Conservation (phyloP, 1,140 invertebrate genomes). For the Hirudo medicinalis region DNA sequence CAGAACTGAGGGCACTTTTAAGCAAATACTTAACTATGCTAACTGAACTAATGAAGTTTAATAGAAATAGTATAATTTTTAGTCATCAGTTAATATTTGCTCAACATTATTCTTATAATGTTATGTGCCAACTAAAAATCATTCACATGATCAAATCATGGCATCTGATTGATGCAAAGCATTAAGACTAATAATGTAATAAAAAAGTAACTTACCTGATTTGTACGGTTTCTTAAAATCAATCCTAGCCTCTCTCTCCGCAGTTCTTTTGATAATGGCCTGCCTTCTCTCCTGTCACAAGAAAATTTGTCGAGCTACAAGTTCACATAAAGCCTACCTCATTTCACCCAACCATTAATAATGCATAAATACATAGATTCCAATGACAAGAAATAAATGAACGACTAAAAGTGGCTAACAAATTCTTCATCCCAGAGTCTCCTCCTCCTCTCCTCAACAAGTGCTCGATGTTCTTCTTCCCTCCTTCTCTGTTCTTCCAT, state of each 20-base stretch:
- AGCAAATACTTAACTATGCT: too few relatives aligned
- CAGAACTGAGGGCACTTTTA: too few relatives aligned
- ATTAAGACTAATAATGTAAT: not conserved
- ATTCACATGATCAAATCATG: not conserved
- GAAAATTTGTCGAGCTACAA: too few relatives aligned
- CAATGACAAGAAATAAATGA: too few relatives aligned
- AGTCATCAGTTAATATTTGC: too few relatives aligned
- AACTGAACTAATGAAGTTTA: too few relatives aligned
- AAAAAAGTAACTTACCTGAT: not conserved
- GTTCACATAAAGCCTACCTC: too few relatives aligned
- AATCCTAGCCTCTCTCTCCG: conserved; percentile 10
- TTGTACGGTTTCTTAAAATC: conserved; percentile 9
- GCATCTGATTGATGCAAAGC: not conserved
- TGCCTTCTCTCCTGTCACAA: conserved; percentile 14
- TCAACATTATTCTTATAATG: too few relatives aligned
- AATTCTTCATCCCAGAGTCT: conserved; percentile 16
- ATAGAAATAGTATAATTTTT: too few relatives aligned
- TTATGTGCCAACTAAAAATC: not conserved
- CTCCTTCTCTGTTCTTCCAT: conserved; percentile 15
- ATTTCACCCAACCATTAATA: too few relatives aligned
- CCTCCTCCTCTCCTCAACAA: conserved; percentile 16
- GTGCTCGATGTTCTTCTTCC: conserved; percentile 12
- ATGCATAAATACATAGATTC: too few relatives aligned
- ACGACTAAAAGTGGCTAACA: not conserved
- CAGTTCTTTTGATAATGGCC: conserved; percentile 15